Conservation (phyloP, 2,113 vertebrate species). For the Megalops atlanticus region DNA sequence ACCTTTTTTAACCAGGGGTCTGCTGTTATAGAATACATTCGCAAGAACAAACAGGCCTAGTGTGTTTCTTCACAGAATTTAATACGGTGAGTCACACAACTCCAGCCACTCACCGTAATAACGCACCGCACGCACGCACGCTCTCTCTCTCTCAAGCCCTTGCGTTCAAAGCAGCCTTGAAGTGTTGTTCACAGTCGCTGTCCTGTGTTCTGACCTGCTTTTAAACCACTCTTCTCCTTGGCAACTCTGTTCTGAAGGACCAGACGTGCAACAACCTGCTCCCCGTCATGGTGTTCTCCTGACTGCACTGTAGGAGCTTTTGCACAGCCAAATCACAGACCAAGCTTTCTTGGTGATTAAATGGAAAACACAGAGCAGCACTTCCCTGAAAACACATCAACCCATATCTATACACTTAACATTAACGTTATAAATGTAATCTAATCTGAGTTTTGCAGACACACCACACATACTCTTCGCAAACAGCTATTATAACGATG, state of each 20-base stretch:
- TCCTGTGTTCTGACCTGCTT: neutral
- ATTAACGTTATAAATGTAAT: too few relatives aligned
- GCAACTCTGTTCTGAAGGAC: too few relatives aligned
- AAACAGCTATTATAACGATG: neutral
- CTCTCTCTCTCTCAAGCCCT: neutral
- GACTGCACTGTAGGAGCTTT: too few relatives aligned
- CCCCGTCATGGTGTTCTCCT: too few relatives aligned
- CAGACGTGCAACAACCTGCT: too few relatives aligned
- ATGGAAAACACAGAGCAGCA: too few relatives aligned
- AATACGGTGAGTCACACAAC: neutral
- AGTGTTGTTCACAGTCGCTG: neutral
- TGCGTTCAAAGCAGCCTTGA: neutral
- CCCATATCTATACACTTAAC: too few relatives aligned
- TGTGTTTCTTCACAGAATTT: neutral
- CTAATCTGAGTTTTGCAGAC: neutral
- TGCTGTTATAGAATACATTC: neutral
- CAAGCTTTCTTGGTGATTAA: too few relatives aligned
- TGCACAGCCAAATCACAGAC: too few relatives aligned
- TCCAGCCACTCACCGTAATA: neutral
- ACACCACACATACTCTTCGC: too few relatives aligned
- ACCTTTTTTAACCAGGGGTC: neutral
- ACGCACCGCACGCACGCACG: neutral
- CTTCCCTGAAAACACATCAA: too few relatives aligned
- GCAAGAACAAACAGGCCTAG: neutral
- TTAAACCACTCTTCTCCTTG: neutral